These are phyloP conservation scores for Bubo scandiacus DNA, from an alignment of 2,113 vertebrate genomes.

Conservation along the genomic window DNA sequence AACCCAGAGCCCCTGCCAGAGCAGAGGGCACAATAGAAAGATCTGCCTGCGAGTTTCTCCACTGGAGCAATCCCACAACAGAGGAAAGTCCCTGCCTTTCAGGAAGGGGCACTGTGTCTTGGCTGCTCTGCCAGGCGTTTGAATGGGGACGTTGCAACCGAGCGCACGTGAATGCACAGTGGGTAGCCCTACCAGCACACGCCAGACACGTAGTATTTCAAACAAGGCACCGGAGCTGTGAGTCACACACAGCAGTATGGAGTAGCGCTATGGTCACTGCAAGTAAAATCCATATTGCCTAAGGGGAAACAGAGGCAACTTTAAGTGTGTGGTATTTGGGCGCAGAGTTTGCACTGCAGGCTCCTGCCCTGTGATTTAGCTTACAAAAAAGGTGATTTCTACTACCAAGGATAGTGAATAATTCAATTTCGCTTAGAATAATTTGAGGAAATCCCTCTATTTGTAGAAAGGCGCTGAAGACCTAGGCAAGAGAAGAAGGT, in stretches of 20 bases:
- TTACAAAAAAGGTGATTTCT: neutral
- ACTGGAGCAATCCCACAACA: neutral
- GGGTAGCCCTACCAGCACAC: neutral
- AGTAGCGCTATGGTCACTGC: neutral
- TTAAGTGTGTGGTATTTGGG: neutral
- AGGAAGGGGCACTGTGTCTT: neutral
- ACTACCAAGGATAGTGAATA: neutral
- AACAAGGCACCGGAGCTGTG: neutral
- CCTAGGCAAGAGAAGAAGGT: neutral
- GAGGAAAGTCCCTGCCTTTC: neutral
- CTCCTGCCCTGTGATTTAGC: neutral
- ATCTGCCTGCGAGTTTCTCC: neutral
- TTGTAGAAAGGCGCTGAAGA: neutral
- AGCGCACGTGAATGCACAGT: fast-evolving
- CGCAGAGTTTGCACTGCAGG: neutral
- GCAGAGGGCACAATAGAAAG: neutral
- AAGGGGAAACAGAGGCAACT: neutral
- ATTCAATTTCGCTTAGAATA: neutral
- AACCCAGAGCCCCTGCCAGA: neutral
- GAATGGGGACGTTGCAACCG: neutral
- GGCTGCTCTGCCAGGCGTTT: neutral
- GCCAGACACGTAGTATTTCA: fast-evolving
- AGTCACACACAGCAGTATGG: neutral
- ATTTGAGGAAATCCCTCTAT: neutral
- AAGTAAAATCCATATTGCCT: neutral